Conservation (phyloP, 2,797 vertebrate genomes). For the Carapus acus region DNA sequence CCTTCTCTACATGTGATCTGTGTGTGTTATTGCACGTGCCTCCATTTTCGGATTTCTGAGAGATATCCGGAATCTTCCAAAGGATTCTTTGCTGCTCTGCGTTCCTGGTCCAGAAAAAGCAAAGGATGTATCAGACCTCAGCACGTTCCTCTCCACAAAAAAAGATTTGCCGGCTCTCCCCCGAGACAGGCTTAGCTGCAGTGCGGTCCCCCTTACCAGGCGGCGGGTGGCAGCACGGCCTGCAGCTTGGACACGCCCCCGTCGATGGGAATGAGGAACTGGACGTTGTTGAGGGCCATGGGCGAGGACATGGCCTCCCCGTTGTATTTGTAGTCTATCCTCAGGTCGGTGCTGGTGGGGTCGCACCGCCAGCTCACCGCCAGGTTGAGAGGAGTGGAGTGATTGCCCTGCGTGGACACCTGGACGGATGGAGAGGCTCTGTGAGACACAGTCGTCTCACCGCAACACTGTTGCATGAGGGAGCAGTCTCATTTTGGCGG, state of each 20-base stretch:
- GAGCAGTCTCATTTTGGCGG: background rate
- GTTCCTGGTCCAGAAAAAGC: conserved; percentile 76
- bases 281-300: conserved; percentile 92
- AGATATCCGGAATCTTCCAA: conserved; percentile 99
- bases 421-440: conserved; percentile 45
- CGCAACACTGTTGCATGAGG: too few species aligned
- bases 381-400: conserved; percentile 91
- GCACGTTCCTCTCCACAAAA: too few species aligned
- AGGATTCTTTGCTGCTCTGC: conserved; percentile 93
- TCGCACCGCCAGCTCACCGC: conserved; percentile 96
- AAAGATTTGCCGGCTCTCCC: too few species aligned
- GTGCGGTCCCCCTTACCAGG: conserved; percentile 76
- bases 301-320: conserved; percentile 85
- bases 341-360: conserved; percentile 88
- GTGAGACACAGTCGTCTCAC: too few species aligned
- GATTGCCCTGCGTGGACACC: conserved; percentile 88
- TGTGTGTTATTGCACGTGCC: conserved; percentile 69
- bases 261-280: conserved; percentile 90
- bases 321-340: conserved; percentile 98
- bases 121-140: too few species aligned
- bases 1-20: too few species aligned
- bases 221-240: conserved; percentile 91
- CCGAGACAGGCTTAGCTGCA: too few species aligned
- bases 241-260: conserved; percentile 92
- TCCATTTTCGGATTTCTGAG: conserved; percentile 97